These are phyloP conservation scores for Tringa solitaria DNA, from an alignment of 2,113 vertebrate genomes.

Conservation along the genomic window DNA sequence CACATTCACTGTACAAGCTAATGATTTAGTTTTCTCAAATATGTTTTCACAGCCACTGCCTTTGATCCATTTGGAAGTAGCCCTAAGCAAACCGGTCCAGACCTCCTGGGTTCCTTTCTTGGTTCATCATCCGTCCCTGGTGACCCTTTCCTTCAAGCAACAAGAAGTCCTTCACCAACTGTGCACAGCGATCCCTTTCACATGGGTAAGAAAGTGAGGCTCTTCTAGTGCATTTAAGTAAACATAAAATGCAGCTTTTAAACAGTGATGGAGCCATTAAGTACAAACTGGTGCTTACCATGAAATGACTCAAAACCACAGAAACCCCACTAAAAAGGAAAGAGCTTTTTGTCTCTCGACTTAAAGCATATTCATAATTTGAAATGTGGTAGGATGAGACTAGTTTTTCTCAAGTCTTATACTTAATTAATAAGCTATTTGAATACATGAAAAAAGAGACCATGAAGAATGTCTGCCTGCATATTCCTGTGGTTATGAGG, in stretches of 20 bases:
- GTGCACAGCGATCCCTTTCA: constrained; percentile 80
- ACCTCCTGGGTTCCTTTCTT: constrained; percentile 90
- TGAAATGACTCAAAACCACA: constrained; percentile 6
- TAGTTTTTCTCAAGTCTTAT: background rate
- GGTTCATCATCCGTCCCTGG: constrained; percentile 80
- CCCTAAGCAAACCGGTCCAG: constrained; percentile 85
- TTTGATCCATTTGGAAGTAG: constrained; percentile 91
- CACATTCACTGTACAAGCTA: background rate
- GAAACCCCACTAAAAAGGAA: constrained; percentile 8
- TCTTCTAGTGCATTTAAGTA: background rate
- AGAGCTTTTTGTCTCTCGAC: background rate
- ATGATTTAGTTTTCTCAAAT: background rate
- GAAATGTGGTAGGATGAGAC: background rate
- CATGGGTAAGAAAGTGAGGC: constrained; percentile 79
- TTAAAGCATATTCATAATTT: background rate
- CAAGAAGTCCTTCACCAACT: constrained; percentile 89
- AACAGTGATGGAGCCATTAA: background rate
- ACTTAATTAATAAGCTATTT: constrained; percentile 42
- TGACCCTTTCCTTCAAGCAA: constrained; percentile 90
- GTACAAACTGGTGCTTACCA: background rate
- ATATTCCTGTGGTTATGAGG: constrained; percentile 19
- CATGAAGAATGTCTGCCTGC: background rate
- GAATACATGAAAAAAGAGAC: background rate
- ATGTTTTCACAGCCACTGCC: constrained; percentile 69
- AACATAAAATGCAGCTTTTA: background rate